A percentile compares a stretch with the other conserved stretches of the same genome.
These are phyloP conservation scores for Heterodera schachtii DNA, from an alignment of 1,140 invertebrate genomes.

Conservation along the genomic window DNA sequence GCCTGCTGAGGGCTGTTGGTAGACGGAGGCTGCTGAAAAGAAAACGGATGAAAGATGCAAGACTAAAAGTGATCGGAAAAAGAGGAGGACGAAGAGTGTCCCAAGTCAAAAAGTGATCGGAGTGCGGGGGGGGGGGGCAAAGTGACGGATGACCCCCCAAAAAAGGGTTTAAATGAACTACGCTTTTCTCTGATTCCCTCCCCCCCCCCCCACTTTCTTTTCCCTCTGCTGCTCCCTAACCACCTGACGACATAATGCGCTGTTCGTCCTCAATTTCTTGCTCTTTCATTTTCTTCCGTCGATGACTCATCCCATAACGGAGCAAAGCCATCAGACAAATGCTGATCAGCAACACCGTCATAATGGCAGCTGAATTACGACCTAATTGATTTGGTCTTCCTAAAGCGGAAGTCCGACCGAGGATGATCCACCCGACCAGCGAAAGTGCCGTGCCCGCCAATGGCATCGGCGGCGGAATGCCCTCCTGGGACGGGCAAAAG, in stretches of 20 bases:
- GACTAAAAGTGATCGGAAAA: neutral
- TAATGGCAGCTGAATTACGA: constrained; percentile 60
- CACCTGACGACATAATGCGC: constrained; percentile 55
- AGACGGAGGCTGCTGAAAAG: constrained; percentile 49
- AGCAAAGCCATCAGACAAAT: constrained; percentile 64
- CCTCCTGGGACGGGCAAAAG: constrained; percentile 46
- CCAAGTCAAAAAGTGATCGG: neutral
- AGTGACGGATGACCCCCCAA: too few relatives aligned
- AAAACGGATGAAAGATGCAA: neutral
- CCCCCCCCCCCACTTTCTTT: neutral
- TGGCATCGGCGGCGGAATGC: constrained; percentile 49
- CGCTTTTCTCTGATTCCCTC: constrained; percentile 14
- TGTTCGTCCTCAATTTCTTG: constrained; percentile 63
- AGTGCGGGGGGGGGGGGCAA: neutral
- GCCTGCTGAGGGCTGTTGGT: constrained; percentile 16
- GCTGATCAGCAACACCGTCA: constrained; percentile 63
- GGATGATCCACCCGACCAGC: constrained; percentile 65
- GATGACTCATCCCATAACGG: constrained; percentile 65
- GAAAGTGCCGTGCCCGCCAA: constrained; percentile 57
- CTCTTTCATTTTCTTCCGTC: constrained; percentile 64
- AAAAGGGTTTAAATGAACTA: too few relatives aligned
- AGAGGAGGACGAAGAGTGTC: neutral
- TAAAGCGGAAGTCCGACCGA: constrained; percentile 43
- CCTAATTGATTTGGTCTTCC: constrained; percentile 6
- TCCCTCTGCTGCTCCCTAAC: constrained; percentile 21